Evolutionary conservation across 2,797 vertebrate genomes (phyloP), one percentile per base, ranked within the genome.

Genomic region (Coccyzus lansbergi): DNA sequence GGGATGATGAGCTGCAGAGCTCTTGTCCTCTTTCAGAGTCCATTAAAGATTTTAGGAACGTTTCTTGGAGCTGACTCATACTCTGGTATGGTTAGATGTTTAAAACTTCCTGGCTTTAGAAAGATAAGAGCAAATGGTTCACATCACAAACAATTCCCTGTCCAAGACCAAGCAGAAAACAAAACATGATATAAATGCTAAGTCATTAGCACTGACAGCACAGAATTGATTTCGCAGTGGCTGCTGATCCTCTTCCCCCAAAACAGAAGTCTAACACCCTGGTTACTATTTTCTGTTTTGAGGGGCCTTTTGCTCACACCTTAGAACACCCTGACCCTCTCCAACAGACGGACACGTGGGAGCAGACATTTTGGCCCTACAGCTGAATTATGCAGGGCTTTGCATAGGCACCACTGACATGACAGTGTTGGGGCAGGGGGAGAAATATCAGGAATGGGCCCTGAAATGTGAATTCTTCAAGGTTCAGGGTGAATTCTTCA

Each of bases 71-170:
- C 16, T 9, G 44, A 71, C 26, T 49, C 56, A 75, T 88, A 64
- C 36, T 52, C 48, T 18, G 9, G 15, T 14, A 56, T 9, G 15
- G 68, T 79, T 67, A 70, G 42, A 58, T 42, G 65, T 77, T 70
- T 80, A 71, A 87, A 77, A 70, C 26, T 77, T 63, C 49, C 31
- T 36, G 53, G 40, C 42, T 77, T 36, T 63, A 74, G 26, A 86
- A 92, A 93, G 11, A 19, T 63, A 70, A 26, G 56, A 94, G 48
- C 52, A 86, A 91, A 67, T 6, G 40, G n/a, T 52, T 79, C 78
- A 38, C 48, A n/a, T 12, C 15, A 31, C 53, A 83, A 89, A 59
- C 18, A 84, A 63, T 19, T 77, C 36, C 36, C 36, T 21, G 8
- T 24, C 19, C 48, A 79, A 85, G 34, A 38, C 16, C 68, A 95